Percentiles rank a stretch among this genome's conserved stretches.
phyloP scores from a whole-genome alignment of 2,797 vertebrate species.

The Orestias chungarensis region DNA sequence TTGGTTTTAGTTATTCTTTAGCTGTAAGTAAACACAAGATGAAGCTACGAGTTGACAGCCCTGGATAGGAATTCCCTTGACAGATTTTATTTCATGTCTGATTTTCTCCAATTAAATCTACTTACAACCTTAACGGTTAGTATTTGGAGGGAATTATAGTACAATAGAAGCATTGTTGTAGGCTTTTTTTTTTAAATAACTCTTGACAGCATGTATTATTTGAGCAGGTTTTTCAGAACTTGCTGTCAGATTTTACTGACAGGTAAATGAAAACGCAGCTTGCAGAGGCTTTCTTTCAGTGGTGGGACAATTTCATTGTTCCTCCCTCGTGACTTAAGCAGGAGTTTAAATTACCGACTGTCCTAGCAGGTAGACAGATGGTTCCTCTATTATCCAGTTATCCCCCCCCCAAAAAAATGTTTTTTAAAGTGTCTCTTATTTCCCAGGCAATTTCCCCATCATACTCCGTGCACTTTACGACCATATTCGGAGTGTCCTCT shows the following conservation, averaged over 20 bases:
- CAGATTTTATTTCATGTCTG: neutral
- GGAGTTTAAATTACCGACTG: neutral
- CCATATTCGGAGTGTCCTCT: neutral
- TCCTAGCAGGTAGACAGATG: conserved; percentile 4
- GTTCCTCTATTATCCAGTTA: neutral
- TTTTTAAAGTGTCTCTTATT: conserved; percentile 2
- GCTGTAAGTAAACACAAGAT: too few species aligned
- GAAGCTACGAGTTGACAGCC: neutral
- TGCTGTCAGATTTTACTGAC: neutral
- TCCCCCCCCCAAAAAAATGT: neutral
- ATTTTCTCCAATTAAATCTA: neutral
- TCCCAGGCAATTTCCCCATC: neutral
- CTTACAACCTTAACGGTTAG: neutral
- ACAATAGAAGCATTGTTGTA: neutral
- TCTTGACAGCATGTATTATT: neutral
- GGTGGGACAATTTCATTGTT: neutral
- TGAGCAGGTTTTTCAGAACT: neutral
- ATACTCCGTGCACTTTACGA: neutral
- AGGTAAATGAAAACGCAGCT: neutral
- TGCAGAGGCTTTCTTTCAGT: neutral
- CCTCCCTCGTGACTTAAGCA: neutral
- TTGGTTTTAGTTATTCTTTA: too few species aligned
- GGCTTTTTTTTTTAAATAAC: neutral
- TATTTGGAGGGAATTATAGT: too few species aligned
- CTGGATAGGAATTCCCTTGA: neutral